Base-by-base conservation (phyloP, 1,140 invertebrate genomes). In the Lordiphosa collinella region DNA sequence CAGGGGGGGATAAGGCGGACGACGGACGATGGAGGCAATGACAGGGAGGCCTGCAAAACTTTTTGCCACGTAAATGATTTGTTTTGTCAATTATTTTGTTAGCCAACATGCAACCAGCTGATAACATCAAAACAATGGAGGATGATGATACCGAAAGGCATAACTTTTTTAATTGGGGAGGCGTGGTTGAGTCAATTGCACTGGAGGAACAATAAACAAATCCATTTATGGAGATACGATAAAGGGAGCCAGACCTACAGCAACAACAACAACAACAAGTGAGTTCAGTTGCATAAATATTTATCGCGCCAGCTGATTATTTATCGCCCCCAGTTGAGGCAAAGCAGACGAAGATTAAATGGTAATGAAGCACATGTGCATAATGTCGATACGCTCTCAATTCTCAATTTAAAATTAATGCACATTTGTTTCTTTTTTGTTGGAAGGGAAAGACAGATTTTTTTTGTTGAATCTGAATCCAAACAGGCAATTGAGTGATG, bases 31-130 rank as follows among this genome's bases (percentile, higher is more conserved):
- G 40, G 40, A 43, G 61, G 40, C 38, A 46, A 35, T 44, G 32
- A 46, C 12, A 54, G 52, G 18, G 36, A 14, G 38, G 67, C 13
- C 50, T 55, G 43, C 57, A 78, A 82, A 52, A 64, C 44, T 74
- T 82, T 82, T 84, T 63, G 79, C 78, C 73, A 78, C 70, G 72
- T 80, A 82, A 82, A 86, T 71, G 76, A 86, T 86, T 86, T 86
- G 82, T 86, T 86, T 86, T 86, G 82, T 86, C 82, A 86, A 86
- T 86, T 86, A 86, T 86, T 86, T 71, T 73, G 82, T 86, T 86
- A 86, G 82, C 72, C 46, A 63, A 63, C 73, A 78, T 78, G 73
- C 82, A 86, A 85, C 69, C 71, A 59, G 65, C 64, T 73, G 82
- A 86, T 86, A 86, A 86, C 75, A 86, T 86, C 82, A 86, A 86